Conservation (phyloP, 2,113 vertebrate genomes). For the Varanus komodoensis region DNA sequence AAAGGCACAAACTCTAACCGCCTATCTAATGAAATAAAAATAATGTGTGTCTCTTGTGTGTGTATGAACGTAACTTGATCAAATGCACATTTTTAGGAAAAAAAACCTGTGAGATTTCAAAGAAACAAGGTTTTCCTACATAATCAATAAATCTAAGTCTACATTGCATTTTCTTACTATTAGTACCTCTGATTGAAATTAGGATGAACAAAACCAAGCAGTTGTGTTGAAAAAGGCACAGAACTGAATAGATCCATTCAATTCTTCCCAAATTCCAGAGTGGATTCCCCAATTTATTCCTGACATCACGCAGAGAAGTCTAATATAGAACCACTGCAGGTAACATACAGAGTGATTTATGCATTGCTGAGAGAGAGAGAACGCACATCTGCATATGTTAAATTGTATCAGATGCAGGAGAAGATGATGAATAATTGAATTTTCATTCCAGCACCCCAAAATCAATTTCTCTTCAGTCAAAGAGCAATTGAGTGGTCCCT, state of each 20-base stretch:
- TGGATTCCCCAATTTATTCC: background rate
- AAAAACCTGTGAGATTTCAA: background rate
- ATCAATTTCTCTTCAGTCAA: no score
- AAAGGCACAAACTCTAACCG: background rate
- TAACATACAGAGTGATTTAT: background rate
- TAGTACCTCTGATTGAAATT: background rate
- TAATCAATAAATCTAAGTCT: background rate
- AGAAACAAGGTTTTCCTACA: background rate
- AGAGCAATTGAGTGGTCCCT: no score
- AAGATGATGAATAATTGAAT: no score
- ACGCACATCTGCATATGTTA: no score
- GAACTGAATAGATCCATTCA: background rate
- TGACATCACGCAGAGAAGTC: background rate
- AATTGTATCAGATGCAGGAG: no score
- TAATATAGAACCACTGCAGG: no score
- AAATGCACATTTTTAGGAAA: background rate
- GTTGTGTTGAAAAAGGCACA: background rate
- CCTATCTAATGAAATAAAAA: conserved; percentile 2
- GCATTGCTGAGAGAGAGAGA: no score
- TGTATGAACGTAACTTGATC: background rate
- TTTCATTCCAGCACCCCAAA: no score
- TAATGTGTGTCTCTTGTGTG: background rate
- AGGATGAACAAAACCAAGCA: background rate
- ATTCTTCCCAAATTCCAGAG: background rate
- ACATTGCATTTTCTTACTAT: background rate